A percentile compares a stretch with the other conserved stretches of the same genome.
These are phyloP conservation scores for Sogatella furcifera DNA, from an alignment of 1,140 invertebrate species.

Conservation along the genomic window DNA sequence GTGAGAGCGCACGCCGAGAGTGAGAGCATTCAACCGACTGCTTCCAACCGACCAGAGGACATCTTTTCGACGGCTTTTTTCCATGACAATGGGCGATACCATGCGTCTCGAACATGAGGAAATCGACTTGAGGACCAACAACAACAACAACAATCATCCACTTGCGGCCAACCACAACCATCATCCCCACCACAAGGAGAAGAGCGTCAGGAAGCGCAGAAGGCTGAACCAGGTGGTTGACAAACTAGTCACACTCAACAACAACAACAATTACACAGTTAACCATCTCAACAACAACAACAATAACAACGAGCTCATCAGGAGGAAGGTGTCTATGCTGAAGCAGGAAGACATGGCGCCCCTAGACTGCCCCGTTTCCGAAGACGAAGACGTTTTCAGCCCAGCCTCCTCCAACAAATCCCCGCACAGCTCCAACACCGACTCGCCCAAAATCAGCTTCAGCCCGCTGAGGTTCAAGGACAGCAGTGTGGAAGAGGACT, in stretches of 20 bases:
- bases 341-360: constrained; percentile 18
- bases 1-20: constrained; percentile 27
- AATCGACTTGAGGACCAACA: constrained; percentile 43
- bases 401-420: constrained; percentile 40
- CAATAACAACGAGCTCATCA: constrained; percentile 8
- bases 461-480: constrained; percentile 45
- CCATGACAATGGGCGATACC: constrained; percentile 57
- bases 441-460: constrained; percentile 44
- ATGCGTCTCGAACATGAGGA: constrained; percentile 42
- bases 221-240: constrained; percentile 63
- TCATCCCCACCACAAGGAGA: constrained; percentile 27
- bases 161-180: constrained; percentile 27
- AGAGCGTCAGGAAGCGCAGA: constrained; percentile 48
- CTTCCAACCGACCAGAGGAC: constrained; percentile 13
- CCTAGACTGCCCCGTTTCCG: constrained; percentile 36
- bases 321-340: constrained; percentile 25
- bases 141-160: constrained; percentile 41
- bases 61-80: constrained; percentile 39
- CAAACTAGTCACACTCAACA: constrained; percentile 41
- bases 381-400: constrained; percentile 45
- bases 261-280: constrained; percentile 26
- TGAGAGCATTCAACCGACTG: constrained; percentile 38
- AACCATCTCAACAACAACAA: constrained; percentile 20
- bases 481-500: constrained; percentile 35
- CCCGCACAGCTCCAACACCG: constrained; percentile 39